These are phyloP conservation scores for Sula dactylatra DNA, from an alignment of 2,113 vertebrate species.

Conservation along the genomic window DNA sequence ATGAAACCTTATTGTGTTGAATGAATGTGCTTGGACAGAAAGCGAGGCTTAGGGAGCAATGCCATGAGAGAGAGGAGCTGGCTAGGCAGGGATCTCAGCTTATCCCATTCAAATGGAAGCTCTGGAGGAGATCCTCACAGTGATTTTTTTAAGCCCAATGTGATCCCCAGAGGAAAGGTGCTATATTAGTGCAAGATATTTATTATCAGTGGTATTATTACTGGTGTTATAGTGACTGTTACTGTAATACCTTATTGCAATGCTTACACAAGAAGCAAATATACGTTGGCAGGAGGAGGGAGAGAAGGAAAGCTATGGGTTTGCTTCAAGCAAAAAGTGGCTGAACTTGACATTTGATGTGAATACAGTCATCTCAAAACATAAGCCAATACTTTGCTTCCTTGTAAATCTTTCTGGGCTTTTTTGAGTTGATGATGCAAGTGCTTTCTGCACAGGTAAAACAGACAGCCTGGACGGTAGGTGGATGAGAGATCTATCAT, in stretches of 20 bases:
- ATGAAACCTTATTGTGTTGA: not conserved
- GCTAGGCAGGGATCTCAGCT: not conserved
- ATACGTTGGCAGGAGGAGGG: not conserved
- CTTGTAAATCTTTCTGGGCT: not conserved
- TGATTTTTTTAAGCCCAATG: not conserved
- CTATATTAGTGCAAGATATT: not conserved
- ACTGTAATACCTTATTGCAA: not conserved
- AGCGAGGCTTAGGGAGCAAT: not conserved
- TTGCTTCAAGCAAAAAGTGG: not conserved
- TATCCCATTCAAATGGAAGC: not conserved
- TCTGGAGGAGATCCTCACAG: not conserved
- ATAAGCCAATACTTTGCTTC: not conserved
- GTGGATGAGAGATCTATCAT: not conserved
- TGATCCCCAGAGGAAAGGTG: not conserved
- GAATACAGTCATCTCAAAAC: not conserved
- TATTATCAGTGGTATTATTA: not conserved
- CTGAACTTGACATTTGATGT: not conserved
- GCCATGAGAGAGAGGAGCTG: not conserved
- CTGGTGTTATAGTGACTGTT: not conserved
- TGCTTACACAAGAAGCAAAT: not conserved
- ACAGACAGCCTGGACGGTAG: not conserved
- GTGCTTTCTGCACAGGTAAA: not conserved
- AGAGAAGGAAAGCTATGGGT: not conserved
- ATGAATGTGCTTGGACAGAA: not conserved
- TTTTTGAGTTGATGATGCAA: not conserved